phyloP scores from a whole-genome alignment of 2,888 invertebrate species.

The Oxyteleia sp. region DNA sequence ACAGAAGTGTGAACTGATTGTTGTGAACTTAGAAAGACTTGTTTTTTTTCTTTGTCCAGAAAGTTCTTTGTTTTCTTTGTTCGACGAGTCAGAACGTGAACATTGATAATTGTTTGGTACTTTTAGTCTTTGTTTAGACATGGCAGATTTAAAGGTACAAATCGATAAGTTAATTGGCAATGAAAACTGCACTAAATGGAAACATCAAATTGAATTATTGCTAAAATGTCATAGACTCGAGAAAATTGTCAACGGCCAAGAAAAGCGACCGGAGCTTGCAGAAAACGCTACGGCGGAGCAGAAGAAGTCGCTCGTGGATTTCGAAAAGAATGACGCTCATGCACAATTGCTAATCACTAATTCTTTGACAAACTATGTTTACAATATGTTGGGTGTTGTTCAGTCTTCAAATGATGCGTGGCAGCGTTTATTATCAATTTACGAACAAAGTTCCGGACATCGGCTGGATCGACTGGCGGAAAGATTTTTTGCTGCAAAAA shows the following conservation, averaged over 20 bases:
- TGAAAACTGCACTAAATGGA: conserved; percentile 36
- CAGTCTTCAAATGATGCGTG: conserved; percentile 29
- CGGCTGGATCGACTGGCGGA: conserved; percentile 21
- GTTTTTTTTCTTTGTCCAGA: neutral
- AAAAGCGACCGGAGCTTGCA: neutral
- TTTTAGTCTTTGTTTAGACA: conserved; percentile 13
- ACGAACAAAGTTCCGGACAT: conserved; percentile 38
- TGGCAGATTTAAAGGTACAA: conserved; percentile 30
- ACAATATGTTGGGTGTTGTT: conserved; percentile 26
- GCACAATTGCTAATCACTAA: conserved; percentile 37
- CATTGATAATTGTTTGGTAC: conserved; percentile 13
- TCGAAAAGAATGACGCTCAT: conserved; percentile 31
- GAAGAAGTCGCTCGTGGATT: conserved; percentile 1
- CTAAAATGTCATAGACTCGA: conserved; percentile 25
- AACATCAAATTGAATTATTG: conserved; percentile 21
- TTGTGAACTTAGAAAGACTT: neutral
- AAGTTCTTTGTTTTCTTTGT: conserved; percentile 9
- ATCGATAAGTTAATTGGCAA: conserved; percentile 14
- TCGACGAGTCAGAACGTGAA: neutral
- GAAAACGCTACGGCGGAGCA: conserved; percentile 11
- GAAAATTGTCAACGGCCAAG: conserved; percentile 8
- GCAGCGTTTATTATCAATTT: conserved; percentile 28
- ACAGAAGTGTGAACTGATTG: neutral
- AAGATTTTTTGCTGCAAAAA: conserved; percentile 30
- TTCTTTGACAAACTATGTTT: conserved; percentile 21